Evolutionary conservation across 2,113 vertebrate species (phyloP).

Genomic region (Forbesichthys papilliferus): DNA sequence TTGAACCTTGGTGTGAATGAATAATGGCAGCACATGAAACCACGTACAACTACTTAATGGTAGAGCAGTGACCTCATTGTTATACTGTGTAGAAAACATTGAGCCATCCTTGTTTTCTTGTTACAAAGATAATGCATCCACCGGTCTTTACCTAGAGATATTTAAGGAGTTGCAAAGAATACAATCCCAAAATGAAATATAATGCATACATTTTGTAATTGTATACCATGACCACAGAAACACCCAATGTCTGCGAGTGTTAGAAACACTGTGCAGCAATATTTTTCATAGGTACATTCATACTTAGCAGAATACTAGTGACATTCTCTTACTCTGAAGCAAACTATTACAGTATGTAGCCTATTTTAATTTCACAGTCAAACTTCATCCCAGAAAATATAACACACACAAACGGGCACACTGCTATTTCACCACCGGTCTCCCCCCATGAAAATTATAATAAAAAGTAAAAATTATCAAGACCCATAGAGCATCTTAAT

Average conservation of each 20-base stretch:
- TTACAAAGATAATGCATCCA: slow-evolving; percentile 39
- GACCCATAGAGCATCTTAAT: slow-evolving; percentile 21
- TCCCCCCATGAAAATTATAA: neutral
- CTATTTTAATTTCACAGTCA: slow-evolving; percentile 66
- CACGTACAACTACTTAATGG: neutral
- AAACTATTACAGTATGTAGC: slow-evolving; percentile 36
- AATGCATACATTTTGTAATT: slow-evolving; percentile 24
- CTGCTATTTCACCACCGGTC: slow-evolving; percentile 36
- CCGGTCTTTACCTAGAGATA: slow-evolving; percentile 10
- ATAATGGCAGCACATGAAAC: slow-evolving; percentile 16
- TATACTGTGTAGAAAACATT: slow-evolving; percentile 15
- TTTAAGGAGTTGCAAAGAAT: slow-evolving; percentile 8
- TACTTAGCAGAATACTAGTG: slow-evolving; percentile 69
- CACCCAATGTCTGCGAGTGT: slow-evolving; percentile 35
- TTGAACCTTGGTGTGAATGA: neutral
- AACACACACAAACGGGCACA: slow-evolving; percentile 21
- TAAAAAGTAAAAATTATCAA: slow-evolving; percentile 25
- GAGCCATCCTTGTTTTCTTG: neutral
- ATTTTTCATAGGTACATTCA: slow-evolving; percentile 67
- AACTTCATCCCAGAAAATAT: slow-evolving; percentile 44
- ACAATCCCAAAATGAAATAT: slow-evolving; percentile 25
- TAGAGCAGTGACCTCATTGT: neutral
- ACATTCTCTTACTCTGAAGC: slow-evolving; percentile 59
- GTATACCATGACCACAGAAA: slow-evolving; percentile 39
- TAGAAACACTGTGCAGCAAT: slow-evolving; percentile 62